These are phyloP conservation scores for Chaetophractus vellerosus DNA, from an alignment of 2,797 vertebrate species.

Conservation along the genomic window DNA sequence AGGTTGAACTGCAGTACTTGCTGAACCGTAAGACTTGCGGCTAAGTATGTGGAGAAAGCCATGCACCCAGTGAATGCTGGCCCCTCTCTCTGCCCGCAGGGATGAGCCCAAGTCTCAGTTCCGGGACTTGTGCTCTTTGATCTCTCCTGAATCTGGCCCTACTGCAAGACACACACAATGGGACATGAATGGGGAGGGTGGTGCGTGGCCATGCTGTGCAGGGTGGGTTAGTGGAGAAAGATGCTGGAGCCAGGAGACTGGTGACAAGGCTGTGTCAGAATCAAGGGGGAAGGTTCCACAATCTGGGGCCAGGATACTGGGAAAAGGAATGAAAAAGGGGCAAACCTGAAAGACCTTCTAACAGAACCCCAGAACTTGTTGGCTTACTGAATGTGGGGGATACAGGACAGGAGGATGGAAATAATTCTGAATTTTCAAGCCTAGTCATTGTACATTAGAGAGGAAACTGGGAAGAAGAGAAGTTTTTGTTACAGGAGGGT, in stretches of 20 bases:
- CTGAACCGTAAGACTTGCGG: no score
- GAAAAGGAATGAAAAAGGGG: neutral
- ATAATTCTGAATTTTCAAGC: neutral
- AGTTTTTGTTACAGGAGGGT: neutral
- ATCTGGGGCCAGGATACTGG: neutral
- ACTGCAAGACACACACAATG: neutral
- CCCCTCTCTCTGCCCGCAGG: no score
- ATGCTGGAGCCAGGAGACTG: no score
- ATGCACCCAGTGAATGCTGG: neutral
- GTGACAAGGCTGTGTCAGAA: neutral
- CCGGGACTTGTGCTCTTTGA: neutral
- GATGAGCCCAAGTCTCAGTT: neutral
- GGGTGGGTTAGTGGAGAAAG: neutral
- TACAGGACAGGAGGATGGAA: neutral
- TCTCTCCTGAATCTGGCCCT: fast-evolving
- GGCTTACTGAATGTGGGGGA: neutral
- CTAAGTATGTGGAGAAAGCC: neutral
- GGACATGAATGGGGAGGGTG: neutral
- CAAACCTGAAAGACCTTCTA: neutral
- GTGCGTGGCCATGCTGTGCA: neutral
- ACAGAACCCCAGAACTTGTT: neutral
- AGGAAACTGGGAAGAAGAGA: neutral
- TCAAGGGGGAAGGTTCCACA: neutral
- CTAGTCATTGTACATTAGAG: neutral
- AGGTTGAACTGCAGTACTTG: neutral